A percentile compares a stretch with the other conserved stretches of the same genome.
phyloP scores from a whole-genome alignment of 2,113 vertebrate species.

The Picathartes gymnocephalus region DNA sequence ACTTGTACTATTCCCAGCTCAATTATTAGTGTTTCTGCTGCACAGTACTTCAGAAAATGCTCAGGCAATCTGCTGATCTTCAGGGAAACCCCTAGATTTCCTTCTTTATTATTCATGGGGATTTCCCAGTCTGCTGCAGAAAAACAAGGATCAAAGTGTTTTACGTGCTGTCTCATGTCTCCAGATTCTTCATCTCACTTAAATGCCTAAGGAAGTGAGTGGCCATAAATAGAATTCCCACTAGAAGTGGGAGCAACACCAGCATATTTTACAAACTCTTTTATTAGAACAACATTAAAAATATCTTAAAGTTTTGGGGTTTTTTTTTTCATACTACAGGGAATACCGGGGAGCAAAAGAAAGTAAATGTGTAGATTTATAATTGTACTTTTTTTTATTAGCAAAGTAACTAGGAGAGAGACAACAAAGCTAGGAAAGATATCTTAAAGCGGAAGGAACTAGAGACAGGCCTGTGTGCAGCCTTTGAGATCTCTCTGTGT shows the following conservation, averaged over 20 bases:
- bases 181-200: not conserved
- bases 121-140: slow-evolving; percentile 38
- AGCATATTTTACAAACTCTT: not conserved
- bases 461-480: not conserved
- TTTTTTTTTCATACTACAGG: not conserved
- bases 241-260: not conserved
- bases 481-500: not conserved
- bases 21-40: not conserved
- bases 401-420: not conserved
- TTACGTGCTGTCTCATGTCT: not conserved
- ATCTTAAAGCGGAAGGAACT: not conserved
- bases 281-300: not conserved
- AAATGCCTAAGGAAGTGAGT: not conserved
- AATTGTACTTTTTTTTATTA: not conserved
- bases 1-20: not conserved
- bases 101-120: slow-evolving; percentile 50
- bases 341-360: not conserved
- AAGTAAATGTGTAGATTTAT: not conserved
- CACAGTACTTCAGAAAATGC: not conserved
- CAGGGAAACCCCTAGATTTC: slow-evolving; percentile 65
- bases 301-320: not conserved
- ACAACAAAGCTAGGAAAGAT: not conserved
- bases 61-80: not conserved
- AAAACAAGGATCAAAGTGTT: slow-evolving; percentile 34
- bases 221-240: not conserved